phyloP scores from a whole-genome alignment of 37 sponge, comb jelly and placozoan genomes.

The Amphimedon queenslandica region DNA sequence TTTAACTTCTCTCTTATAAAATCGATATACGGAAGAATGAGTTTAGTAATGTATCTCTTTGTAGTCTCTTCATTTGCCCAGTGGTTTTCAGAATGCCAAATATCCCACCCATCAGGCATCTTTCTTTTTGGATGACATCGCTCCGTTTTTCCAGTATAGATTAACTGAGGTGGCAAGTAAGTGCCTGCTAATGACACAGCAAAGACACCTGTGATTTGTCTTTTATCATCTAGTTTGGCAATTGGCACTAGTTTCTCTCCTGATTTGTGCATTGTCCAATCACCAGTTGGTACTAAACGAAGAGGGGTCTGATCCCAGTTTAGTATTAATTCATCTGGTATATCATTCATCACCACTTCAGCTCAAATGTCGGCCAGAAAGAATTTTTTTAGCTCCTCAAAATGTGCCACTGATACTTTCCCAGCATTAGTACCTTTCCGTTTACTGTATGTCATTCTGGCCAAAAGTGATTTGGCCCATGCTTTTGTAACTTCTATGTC shows the following conservation, averaged over 20 bases:
- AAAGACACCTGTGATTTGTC: too few species aligned
- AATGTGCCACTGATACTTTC: constrained; percentile 10
- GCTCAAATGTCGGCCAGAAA: constrained; percentile 33
- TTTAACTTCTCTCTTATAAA: constrained; percentile 10
- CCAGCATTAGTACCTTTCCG: constrained; percentile 30
- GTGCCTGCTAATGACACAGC: too few species aligned
- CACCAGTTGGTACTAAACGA: constrained; percentile 7
- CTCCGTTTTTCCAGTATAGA: too few species aligned
- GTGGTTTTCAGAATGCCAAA: constrained; percentile 30
- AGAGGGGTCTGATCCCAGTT: constrained; percentile 43
- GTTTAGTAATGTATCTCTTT: constrained; percentile 17
- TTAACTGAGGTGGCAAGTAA: too few species aligned
- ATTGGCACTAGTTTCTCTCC: constrained; percentile 14
- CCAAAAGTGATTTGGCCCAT: constrained; percentile 16
- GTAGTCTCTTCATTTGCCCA: constrained; percentile 37
- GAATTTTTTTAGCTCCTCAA: constrained; percentile 11
- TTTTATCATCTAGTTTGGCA: constrained; percentile 14
- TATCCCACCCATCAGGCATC: constrained; percentile 11
- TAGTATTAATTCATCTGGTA: background rate
- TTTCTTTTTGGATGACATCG: constrained; percentile 20
- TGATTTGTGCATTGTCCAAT: constrained; percentile 26
- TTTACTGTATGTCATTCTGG: constrained; percentile 16
- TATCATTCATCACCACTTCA: constrained; percentile 19
- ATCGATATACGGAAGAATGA: constrained; percentile 17
- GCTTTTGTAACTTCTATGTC: too few species aligned